Percentiles rank a stretch among this genome's conserved stretches.
These are phyloP conservation scores for Sakesphorus luctuosus DNA, from an alignment of 2,113 vertebrate genomes.

Conservation along the genomic window DNA sequence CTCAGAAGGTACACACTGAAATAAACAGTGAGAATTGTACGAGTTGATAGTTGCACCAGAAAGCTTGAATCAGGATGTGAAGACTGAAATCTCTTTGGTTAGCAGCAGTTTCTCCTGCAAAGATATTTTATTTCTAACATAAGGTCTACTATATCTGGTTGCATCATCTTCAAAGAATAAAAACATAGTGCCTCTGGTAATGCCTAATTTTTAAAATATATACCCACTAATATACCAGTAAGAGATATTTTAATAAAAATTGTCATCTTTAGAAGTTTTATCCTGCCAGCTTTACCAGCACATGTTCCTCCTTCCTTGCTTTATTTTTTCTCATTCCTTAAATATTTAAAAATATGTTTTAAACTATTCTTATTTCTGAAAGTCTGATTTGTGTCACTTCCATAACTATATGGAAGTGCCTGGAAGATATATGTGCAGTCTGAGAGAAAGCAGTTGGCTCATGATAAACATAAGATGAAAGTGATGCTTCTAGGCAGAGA, in stretches of 20 bases:
- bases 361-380: constrained; percentile 10
- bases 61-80: constrained; percentile 39
- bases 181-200: constrained; percentile 8
- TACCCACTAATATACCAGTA: neutral
- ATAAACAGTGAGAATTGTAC: constrained; percentile 26
- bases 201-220: constrained; percentile 40
- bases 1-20: constrained; percentile 44
- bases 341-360: constrained; percentile 11
- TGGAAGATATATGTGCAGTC: constrained; percentile 10
- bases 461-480: constrained; percentile 51
- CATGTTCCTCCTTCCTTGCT: neutral
- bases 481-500: constrained; percentile 41
- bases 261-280: neutral
- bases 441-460: constrained; percentile 21
- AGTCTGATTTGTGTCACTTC: constrained; percentile 34
- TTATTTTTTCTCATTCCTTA: neutral
- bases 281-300: neutral
- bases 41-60: constrained; percentile 1
- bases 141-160: constrained; percentile 24
- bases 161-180: constrained; percentile 28
- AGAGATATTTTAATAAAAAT: neutral
- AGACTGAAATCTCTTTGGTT: constrained; percentile 23
- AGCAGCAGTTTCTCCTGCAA: constrained; percentile 38
- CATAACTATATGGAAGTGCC: constrained; percentile 10
- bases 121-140: constrained; percentile 46